Evolutionary conservation across 2,797 vertebrate genomes (phyloP), one percentile per base, ranked within the genome.

Genomic region (Enteromius mattozi): DNA sequence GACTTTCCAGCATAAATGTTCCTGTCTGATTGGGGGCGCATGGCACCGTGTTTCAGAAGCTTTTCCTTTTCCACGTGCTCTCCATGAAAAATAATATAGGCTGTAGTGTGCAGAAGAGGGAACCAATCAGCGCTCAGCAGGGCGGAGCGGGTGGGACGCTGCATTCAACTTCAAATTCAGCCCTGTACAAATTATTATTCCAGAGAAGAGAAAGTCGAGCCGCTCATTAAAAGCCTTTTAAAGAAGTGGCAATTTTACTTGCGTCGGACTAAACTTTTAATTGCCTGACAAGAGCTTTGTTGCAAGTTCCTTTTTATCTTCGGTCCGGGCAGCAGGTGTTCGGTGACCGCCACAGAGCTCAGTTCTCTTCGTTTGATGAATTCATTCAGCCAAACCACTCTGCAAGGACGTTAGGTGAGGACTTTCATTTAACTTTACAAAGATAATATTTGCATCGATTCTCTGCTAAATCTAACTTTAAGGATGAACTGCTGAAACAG

Each of bases 11-110:
- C 42, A 24, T 77, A 30, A 10, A 42, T 74, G 74, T 42, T n/a
- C 33, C 12, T 54, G 9, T 80, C 59, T 82, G 81, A 56, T 47
- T 80, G 85, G 81, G 85, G 81, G 81, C 85, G 85, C 85, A 79
- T 80, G 78, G 78, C 77, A 84, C 81, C 81, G 76, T 49, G 77
- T 86, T 86, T 86, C 78, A 54, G 81, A 19, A 45, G 63, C 49
- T 40, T 66, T 54, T 35, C 17, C 2, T 54, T n/a, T 72, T 80
- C 85, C 85, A 80, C 85, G 81, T 86, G 85, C 68, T 84, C 49
- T 65, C 81, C 85, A 76, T 80, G 45, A 86, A 74, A 86, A 84
- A 83, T 42, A 82, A 86, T 69, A 61, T 30, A 83, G 81, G 66
- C 37, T 19, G 65, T 51, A 71, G 66, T 27, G 40, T 21, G 27